Percentiles rank a stretch among this genome's conserved stretches.
Conservation (phyloP, 2,113 vertebrate species). For the Helogale parvula region DNA sequence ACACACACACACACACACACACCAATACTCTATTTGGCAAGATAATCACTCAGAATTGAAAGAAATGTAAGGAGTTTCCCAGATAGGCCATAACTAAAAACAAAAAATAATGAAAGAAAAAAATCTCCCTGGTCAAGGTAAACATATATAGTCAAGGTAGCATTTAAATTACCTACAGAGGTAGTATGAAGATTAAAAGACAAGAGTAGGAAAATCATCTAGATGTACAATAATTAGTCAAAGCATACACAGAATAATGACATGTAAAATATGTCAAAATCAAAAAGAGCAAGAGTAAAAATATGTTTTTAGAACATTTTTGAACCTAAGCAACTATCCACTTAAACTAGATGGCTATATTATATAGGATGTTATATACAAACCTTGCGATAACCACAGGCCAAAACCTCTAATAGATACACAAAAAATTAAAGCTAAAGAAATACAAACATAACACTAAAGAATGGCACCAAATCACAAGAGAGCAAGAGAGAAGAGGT, state of each 20-base stretch:
- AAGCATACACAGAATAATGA: not conserved
- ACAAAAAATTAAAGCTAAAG: not conserved
- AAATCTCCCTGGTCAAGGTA: not conserved
- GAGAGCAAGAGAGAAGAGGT: not conserved
- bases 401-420: not conserved
- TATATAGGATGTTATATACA: not conserved
- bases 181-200: not conserved
- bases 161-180: not conserved
- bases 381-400: not conserved
- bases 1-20: no score
- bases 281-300: not conserved
- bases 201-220: not conserved
- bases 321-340: not conserved
- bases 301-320: not conserved
- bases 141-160: not conserved
- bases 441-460: not conserved
- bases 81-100: not conserved
- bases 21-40: not conserved
- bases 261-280: not conserved
- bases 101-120: not conserved
- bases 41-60: not conserved
- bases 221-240: not conserved
- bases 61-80: not conserved
- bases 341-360: not conserved
- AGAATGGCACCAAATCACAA: not conserved